These are phyloP conservation scores for Tenodera sinensis DNA, from an alignment of 2,888 invertebrate genomes.

Conservation along the genomic window DNA sequence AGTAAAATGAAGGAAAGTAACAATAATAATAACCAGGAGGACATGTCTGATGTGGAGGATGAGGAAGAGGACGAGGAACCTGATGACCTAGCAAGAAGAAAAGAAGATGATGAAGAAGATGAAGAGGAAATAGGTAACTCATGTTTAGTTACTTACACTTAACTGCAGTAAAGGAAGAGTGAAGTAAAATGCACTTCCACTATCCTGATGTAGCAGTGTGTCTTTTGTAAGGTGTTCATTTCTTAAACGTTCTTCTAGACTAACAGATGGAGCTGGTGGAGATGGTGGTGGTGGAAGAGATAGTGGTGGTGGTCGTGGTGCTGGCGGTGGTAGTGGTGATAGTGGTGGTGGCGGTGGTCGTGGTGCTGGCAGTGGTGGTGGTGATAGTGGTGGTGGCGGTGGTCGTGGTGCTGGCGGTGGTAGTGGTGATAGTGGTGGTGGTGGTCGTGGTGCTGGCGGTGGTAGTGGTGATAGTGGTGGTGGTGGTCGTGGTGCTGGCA, in stretches of 20 bases:
- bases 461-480: no score
- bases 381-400: no score
- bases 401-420: no score
- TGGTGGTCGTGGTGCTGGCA: no score
- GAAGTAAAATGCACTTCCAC: neutral
- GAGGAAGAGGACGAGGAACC: conserved; percentile 45
- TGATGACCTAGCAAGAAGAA: conserved; percentile 25
- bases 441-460: no score
- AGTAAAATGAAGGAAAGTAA: conserved; percentile 46
- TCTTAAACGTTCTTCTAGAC: neutral
- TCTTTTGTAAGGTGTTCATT: neutral
- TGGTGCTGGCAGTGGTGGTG: no score
- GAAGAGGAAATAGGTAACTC: conserved; percentile 39
- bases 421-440: no score
- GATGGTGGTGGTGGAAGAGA: no score
- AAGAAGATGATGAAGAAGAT: conserved; percentile 44
- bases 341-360: no score
- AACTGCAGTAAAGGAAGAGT: neutral
- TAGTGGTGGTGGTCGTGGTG: no score
- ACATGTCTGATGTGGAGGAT: conserved; percentile 54
- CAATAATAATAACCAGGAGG: conserved; percentile 52
- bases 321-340: no score
- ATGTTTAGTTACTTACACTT: neutral
- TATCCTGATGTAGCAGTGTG: no score
- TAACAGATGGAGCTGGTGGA: neutral